Conservation (phyloP, 2,888 invertebrate species). For the Crossocerus cetratus region DNA sequence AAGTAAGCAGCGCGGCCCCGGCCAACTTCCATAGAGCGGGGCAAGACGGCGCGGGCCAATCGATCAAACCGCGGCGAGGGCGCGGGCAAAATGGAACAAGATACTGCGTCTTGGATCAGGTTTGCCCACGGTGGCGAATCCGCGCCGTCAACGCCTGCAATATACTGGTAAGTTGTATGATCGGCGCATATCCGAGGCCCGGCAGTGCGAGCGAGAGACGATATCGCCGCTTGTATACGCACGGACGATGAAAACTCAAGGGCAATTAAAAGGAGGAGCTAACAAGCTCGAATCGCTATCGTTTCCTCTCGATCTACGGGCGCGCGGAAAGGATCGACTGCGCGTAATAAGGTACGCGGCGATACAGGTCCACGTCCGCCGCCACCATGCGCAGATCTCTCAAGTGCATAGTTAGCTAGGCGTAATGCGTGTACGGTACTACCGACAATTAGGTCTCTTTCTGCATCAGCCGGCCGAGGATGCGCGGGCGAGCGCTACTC, state of each 20-base stretch:
- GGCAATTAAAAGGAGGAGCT: constrained; percentile 74
- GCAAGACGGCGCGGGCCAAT: background rate
- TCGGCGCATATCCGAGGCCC: constrained; percentile 21
- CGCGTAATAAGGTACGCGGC: constrained; percentile 65
- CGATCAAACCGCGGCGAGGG: background rate
- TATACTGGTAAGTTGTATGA: constrained; percentile 17
- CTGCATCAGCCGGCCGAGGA: constrained; percentile 47
- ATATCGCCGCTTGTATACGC: constrained; percentile 62
- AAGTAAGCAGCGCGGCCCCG: no score
- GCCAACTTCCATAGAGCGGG: no score
- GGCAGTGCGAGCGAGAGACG: constrained; percentile 40
- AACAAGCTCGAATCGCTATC: constrained; percentile 74
- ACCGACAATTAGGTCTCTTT: constrained; percentile 58
- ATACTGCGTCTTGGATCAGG: background rate
- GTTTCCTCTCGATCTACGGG: constrained; percentile 73
- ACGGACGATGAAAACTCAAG: constrained; percentile 71
- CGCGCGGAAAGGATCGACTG: constrained; percentile 64
- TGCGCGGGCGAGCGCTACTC: constrained; percentile 10
- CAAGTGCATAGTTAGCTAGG: constrained; percentile 52
- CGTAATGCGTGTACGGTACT: constrained; percentile 56
- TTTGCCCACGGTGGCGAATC: constrained; percentile 1
- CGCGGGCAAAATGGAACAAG: background rate
- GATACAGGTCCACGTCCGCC: constrained; percentile 52
- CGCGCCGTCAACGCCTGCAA: background rate
- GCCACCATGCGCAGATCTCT: constrained; percentile 44